These are phyloP conservation scores for Synanthedon tipuliformis DNA, from an alignment of 2,888 invertebrate genomes.

Conservation along the genomic window DNA sequence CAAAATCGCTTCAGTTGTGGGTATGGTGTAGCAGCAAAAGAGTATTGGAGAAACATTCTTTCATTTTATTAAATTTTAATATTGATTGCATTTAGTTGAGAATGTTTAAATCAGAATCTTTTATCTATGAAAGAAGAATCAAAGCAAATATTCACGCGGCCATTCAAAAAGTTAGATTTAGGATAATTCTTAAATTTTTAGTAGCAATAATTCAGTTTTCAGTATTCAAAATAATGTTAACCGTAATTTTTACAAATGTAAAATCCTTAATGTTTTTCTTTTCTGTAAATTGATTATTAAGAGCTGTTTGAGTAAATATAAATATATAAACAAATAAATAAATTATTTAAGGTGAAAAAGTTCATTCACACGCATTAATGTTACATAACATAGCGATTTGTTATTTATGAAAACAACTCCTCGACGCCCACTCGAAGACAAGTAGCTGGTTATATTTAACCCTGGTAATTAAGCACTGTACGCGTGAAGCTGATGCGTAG, in stretches of 20 bases:
- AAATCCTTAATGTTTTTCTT: too few relatives aligned
- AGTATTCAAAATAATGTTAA: background rate
- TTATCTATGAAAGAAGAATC: too few relatives aligned
- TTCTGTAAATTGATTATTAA: background rate
- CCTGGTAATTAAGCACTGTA: conserved; percentile 38
- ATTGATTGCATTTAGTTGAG: too few relatives aligned
- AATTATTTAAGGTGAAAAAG: background rate
- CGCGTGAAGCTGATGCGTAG: conserved; percentile 18
- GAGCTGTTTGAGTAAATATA: too few relatives aligned
- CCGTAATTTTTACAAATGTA: background rate
- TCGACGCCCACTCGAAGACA: conserved; percentile 24
- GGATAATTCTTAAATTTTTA: background rate
- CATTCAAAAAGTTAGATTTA: conserved; percentile 18
- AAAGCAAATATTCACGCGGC: too few relatives aligned
- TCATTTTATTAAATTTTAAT: too few relatives aligned
- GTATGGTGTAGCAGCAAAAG: too few relatives aligned
- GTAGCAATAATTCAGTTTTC: background rate
- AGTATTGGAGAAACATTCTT: too few relatives aligned
- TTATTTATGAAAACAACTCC: conserved; percentile 12
- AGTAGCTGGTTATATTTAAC: conserved; percentile 29
- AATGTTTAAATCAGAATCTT: too few relatives aligned
- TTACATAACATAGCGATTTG: background rate
- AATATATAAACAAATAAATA: too few relatives aligned
- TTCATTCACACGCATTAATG: background rate
- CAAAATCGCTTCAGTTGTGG: too few relatives aligned